Conservation (phyloP, 2,888 invertebrate species). For the Mesorhabditis sp. region DNA sequence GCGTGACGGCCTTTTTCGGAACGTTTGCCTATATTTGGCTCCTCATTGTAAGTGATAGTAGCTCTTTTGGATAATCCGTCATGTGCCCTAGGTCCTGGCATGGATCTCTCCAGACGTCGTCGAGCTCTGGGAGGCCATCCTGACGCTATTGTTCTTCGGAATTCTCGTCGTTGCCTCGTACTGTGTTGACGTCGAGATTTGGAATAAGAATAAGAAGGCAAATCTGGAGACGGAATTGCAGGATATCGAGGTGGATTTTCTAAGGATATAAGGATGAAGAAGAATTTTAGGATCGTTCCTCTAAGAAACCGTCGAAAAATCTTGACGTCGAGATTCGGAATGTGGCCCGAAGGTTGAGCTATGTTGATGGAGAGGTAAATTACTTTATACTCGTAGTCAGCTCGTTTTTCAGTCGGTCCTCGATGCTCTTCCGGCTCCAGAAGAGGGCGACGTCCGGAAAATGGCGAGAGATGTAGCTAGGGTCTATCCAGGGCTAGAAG, state of each 20-base stretch:
- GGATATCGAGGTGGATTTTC: background rate
- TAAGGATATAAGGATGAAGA: background rate
- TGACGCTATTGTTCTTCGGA: slow-evolving; percentile 66
- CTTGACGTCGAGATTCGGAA: slow-evolving; percentile 22
- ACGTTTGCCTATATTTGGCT: slow-evolving; percentile 68
- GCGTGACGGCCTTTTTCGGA: slow-evolving; percentile 59
- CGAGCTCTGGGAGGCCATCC: slow-evolving; percentile 64
- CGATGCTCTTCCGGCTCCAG: slow-evolving; percentile 20
- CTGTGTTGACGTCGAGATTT: slow-evolving; percentile 62
- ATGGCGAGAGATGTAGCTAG: slow-evolving; percentile 32
- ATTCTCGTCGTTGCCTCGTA: slow-evolving; percentile 65
- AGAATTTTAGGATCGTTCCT: background rate
- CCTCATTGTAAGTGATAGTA: slow-evolving; percentile 55
- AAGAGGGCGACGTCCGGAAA: slow-evolving; percentile 20
- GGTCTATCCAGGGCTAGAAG: slow-evolving; percentile 34
- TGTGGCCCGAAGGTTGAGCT: slow-evolving; percentile 24
- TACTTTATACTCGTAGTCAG: no score
- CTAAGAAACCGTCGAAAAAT: background rate
- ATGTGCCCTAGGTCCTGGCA: slow-evolving; percentile 23
- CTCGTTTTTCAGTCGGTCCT: slow-evolving; percentile 15
- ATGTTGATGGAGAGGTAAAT: slow-evolving; percentile 14
- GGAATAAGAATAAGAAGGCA: slow-evolving; percentile 33
- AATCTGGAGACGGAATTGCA: background rate
- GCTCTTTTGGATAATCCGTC: background rate
- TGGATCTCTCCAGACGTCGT: slow-evolving; percentile 34